Evolutionary conservation across 2,888 invertebrate genomes (phyloP).

Genomic region (Sinohyriopsis cumingii): DNA sequence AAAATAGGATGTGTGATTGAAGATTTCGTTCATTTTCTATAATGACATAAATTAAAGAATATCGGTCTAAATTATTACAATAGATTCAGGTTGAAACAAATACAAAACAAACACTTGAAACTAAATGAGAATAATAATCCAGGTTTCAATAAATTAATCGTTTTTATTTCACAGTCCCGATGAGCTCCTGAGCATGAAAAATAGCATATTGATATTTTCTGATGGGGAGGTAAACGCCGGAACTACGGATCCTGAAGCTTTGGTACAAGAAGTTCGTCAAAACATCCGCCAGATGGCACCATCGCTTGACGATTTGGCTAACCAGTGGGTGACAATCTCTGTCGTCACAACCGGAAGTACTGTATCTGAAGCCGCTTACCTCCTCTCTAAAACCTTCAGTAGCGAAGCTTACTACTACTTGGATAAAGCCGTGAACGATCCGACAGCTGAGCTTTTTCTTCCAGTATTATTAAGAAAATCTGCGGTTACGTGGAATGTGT

Average conservation of each 20-base stretch:
- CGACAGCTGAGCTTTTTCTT: slow-evolving; percentile 59
- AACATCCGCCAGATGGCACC: slow-evolving; percentile 50
- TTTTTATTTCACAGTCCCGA: slow-evolving; percentile 26
- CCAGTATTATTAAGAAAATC: slow-evolving; percentile 59
- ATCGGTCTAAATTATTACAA: too few species aligned
- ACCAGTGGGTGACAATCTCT: slow-evolving; percentile 61
- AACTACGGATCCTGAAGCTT: slow-evolving; percentile 43
- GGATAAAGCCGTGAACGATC: slow-evolving; percentile 47
- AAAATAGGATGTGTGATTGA: too few species aligned
- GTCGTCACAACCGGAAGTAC: slow-evolving; percentile 59
- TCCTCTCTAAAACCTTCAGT: slow-evolving; percentile 62
- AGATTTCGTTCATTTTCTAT: too few species aligned
- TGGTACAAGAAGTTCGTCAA: slow-evolving; percentile 55
- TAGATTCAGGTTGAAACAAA: too few species aligned
- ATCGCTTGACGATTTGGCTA: slow-evolving; percentile 44
- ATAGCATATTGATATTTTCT: slow-evolving; percentile 63
- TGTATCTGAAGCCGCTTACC: slow-evolving; percentile 58
- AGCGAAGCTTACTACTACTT: slow-evolving; percentile 65
- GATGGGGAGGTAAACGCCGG: slow-evolving; percentile 67
- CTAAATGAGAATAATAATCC: too few species aligned
- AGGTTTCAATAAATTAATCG: too few species aligned
- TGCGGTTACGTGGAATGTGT: slow-evolving; percentile 56
- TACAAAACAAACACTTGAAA: too few species aligned
- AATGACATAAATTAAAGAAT: too few species aligned
- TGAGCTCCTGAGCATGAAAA: slow-evolving; percentile 37